A percentile compares a stretch with the other conserved stretches of the same genome.
Conservation (phyloP, 2,888 invertebrate species). For the Philereme vetulata region DNA sequence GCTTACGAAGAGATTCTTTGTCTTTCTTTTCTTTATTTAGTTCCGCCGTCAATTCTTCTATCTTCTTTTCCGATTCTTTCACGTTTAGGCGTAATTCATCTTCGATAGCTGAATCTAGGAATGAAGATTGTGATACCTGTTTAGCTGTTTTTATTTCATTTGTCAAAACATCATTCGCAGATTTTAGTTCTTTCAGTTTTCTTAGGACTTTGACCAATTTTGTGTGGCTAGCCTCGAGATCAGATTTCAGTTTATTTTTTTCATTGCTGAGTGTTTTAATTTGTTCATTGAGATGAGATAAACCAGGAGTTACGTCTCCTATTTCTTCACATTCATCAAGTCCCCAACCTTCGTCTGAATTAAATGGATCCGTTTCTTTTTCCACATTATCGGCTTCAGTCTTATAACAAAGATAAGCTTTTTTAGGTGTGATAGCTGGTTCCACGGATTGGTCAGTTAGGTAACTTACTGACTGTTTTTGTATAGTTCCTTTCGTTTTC, state of each 20-base stretch:
- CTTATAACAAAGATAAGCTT: slow-evolving; percentile 80
- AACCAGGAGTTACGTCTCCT: slow-evolving; percentile 62
- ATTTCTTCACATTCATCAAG: slow-evolving; percentile 65
- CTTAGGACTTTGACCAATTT: slow-evolving; percentile 91
- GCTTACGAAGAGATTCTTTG: slow-evolving; percentile 87
- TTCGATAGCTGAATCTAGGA: slow-evolving; percentile 90
- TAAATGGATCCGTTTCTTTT: slow-evolving; percentile 65
- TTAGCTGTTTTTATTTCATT: slow-evolving; percentile 81
- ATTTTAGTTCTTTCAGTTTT: slow-evolving; percentile 93
- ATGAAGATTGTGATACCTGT: slow-evolving; percentile 81
- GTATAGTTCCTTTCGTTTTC: slow-evolving; percentile 50
- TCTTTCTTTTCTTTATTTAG: slow-evolving; percentile 86
- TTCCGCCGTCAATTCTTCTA: slow-evolving; percentile 84
- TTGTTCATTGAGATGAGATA: slow-evolving; percentile 83
- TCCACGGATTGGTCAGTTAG: slow-evolving; percentile 50
- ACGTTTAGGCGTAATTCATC: slow-evolving; percentile 91
- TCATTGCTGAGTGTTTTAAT: slow-evolving; percentile 84
- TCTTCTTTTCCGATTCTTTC: slow-evolving; percentile 85
- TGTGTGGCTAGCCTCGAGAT: slow-evolving; percentile 86
- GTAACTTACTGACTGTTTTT: slow-evolving; percentile 43
- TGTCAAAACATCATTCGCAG: slow-evolving; percentile 84
- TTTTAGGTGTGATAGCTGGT: slow-evolving; percentile 77
- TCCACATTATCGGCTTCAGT: slow-evolving; percentile 46
- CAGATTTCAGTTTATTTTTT: slow-evolving; percentile 82
- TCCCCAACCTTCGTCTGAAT: slow-evolving; percentile 76